Conservation (phyloP, 2,888 invertebrate genomes). For the Hypena proboscidalis region DNA sequence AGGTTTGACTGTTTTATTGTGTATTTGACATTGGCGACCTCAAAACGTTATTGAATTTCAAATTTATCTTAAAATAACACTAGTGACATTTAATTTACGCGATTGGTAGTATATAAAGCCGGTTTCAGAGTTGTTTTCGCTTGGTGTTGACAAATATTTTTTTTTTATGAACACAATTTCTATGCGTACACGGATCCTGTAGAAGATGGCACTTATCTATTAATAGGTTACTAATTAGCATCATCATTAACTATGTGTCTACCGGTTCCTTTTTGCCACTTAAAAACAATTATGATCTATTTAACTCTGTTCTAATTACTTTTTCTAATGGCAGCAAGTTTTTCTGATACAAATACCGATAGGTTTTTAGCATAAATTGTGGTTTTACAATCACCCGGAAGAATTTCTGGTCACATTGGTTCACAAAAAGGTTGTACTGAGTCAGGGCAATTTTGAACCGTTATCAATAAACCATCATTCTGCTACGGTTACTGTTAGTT, state of each 20-base stretch:
- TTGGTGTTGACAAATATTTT: background rate
- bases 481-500: too few relatives aligned
- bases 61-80: constrained; percentile 20
- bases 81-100: constrained; percentile 30
- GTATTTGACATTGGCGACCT: constrained; percentile 26
- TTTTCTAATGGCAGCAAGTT: constrained; percentile 10
- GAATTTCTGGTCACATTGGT: background rate
- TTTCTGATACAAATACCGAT: too few relatives aligned
- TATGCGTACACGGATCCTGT: background rate
- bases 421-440: background rate
- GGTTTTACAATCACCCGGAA: too few relatives aligned
- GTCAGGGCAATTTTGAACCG: too few relatives aligned
- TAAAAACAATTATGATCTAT: constrained; percentile 8
- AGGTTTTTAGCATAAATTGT: too few relatives aligned
- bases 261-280: constrained; percentile 9
- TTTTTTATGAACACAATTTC: background rate
- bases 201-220: background rate
- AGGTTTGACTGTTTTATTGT: constrained; percentile 5
- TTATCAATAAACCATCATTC: too few relatives aligned
- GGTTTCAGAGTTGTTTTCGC: constrained; percentile 19
- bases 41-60: constrained; percentile 35
- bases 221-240: background rate
- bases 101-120: constrained; percentile 15
- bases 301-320: background rate
- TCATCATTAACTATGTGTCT: background rate